Conservation (phyloP, 23 tunicate species). For the Pegea sp. region DNA sequence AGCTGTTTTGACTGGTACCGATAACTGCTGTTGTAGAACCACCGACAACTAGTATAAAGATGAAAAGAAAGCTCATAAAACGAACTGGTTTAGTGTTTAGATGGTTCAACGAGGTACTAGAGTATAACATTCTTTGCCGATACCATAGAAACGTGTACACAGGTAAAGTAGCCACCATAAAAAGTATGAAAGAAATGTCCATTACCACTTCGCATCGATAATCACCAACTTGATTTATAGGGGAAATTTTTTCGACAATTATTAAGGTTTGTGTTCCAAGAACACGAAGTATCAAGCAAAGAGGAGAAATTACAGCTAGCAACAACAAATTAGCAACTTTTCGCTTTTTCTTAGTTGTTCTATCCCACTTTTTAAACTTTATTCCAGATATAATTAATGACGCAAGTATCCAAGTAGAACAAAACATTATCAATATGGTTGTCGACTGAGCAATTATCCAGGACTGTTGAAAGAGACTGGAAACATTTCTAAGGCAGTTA, state of each 20-base stretch:
- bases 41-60: neutral
- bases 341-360: neutral
- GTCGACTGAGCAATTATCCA: neutral
- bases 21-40: no score
- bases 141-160: slow-evolving; percentile 1
- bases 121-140: neutral
- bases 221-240: neutral
- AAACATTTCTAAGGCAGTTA: no score
- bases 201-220: neutral
- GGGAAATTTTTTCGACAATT: neutral
- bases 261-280: neutral
- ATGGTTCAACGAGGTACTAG: neutral
- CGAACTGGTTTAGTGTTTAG: neutral
- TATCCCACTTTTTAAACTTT: neutral
- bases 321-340: neutral
- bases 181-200: neutral
- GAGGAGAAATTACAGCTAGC: neutral
- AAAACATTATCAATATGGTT: neutral
- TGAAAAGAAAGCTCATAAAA: neutral
- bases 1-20: no score
- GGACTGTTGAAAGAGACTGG: neutral
- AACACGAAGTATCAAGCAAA: neutral
- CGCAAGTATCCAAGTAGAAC: neutral
- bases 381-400: neutral
- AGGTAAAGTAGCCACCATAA: neutral